Evolutionary conservation across 2,888 invertebrate genomes (phyloP).

Genomic region (Panopea generosa): DNA sequence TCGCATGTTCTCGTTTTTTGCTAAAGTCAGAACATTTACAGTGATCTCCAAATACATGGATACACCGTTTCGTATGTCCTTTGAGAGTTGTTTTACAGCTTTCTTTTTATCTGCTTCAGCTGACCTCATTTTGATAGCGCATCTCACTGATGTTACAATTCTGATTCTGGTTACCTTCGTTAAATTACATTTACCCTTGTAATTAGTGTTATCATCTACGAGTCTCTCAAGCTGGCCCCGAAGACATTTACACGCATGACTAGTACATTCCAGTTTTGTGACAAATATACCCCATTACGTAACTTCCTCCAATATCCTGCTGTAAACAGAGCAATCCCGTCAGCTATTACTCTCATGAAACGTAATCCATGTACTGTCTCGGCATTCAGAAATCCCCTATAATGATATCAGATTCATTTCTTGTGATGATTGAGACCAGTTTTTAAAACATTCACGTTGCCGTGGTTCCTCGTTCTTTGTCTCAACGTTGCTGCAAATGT

Average conservation of each 20-base stretch:
- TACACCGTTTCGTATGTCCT: too few relatives aligned
- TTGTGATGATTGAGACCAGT: constrained; percentile 50
- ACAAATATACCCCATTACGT: constrained; percentile 26
- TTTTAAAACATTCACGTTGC: constrained; percentile 50
- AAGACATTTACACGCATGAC: constrained; percentile 45
- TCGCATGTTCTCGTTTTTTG: neutral
- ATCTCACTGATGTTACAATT: neutral
- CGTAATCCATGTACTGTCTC: constrained; percentile 41
- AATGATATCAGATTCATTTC: constrained; percentile 52
- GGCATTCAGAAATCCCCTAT: constrained; percentile 52
- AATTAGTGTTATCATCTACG: constrained; percentile 27
- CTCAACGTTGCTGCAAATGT: constrained; percentile 40
- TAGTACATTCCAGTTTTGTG: constrained; percentile 43
- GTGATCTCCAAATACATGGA: too few relatives aligned
- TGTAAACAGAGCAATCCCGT: constrained; percentile 43
- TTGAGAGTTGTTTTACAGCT: too few relatives aligned
- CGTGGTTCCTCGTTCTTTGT: neutral
- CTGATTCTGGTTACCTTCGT: constrained; percentile 22
- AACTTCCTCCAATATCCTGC: constrained; percentile 14
- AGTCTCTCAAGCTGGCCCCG: constrained; percentile 35
- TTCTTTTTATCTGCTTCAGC: neutral
- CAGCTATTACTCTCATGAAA: constrained; percentile 22
- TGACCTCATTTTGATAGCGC: neutral
- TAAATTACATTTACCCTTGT: constrained; percentile 28
- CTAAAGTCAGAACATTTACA: neutral